A percentile compares a stretch with the other conserved stretches of the same genome.
These are phyloP conservation scores for Catostomus latipinnis DNA, from an alignment of 2,797 vertebrate genomes.

Conservation along the genomic window DNA sequence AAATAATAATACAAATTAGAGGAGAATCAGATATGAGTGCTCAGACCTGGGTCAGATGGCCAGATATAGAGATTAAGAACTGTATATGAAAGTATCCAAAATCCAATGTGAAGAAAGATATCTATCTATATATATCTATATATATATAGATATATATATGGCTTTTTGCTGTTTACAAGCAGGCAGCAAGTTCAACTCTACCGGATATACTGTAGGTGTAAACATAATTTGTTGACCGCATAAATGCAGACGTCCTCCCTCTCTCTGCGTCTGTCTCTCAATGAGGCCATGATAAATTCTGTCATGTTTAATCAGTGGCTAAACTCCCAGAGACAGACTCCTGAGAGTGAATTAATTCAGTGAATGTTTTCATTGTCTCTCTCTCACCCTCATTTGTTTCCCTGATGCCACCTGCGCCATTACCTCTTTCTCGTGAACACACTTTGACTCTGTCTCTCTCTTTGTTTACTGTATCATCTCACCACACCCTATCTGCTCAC, in stretches of 20 bases:
- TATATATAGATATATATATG: too few species aligned
- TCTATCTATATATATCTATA: too few species aligned
- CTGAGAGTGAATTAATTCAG: constrained; percentile 31
- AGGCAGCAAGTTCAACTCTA: too few species aligned
- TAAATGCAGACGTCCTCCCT: neutral
- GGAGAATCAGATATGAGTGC: too few species aligned
- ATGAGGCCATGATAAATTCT: constrained; percentile 26
- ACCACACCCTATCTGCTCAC: constrained; percentile 35
- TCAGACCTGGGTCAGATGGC: too few species aligned
- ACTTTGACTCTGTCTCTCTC: constrained; percentile 14
- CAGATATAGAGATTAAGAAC: too few species aligned
- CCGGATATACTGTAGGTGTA: too few species aligned
- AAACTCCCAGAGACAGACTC: constrained; percentile 4
- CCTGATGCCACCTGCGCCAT: neutral
- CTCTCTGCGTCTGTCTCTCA: constrained; percentile 43
- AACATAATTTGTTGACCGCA: neutral
- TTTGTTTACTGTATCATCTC: neutral
- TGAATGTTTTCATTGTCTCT: constrained; percentile 35
- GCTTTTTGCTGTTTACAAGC: too few species aligned
- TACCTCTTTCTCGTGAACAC: constrained; percentile 40
- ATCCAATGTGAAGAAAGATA: too few species aligned
- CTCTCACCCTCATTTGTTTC: neutral
- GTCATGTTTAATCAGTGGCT: constrained; percentile 50
- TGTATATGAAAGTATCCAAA: too few species aligned
- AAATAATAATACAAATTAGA: too few species aligned